Evolutionary conservation across 2,888 invertebrate genomes (phyloP).

Genomic region (Rhagonycha fulva): DNA sequence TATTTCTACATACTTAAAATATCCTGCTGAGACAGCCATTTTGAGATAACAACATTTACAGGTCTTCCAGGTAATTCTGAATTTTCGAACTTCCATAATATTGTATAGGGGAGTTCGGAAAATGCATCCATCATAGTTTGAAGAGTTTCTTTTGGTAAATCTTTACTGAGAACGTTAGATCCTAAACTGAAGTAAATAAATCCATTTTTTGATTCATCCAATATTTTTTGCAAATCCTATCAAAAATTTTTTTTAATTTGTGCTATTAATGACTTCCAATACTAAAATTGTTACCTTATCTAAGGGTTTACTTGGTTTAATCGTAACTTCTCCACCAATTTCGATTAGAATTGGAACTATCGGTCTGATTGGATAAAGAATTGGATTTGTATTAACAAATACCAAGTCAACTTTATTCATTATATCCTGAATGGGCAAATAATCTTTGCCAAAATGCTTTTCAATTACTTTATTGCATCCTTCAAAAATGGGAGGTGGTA

Average conservation of each 20-base stretch:
- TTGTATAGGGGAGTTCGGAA: background rate
- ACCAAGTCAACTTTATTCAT: background rate
- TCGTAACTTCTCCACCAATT: background rate
- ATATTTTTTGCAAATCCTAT: background rate
- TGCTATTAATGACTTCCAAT: too few relatives aligned
- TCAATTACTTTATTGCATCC: background rate
- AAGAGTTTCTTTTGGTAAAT: background rate
- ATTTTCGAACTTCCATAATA: background rate
- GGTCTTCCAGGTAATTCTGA: background rate
- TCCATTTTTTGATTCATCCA: background rate
- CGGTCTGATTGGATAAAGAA: background rate
- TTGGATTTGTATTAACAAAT: background rate
- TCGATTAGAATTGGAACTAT: background rate
- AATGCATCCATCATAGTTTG: background rate
- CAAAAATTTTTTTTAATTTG: too few relatives aligned
- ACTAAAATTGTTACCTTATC: background rate
- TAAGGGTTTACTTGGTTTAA: background rate
- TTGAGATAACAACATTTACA: background rate
- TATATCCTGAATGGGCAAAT: background rate
- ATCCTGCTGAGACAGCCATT: background rate
- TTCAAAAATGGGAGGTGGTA: background rate
- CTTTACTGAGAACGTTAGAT: background rate
- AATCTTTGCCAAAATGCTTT: background rate
- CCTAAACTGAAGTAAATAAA: background rate
- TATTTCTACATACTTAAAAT: background rate